Percentiles rank a stretch among this genome's conserved stretches.
Evolutionary conservation across 2,113 vertebrate genomes (phyloP).

Genomic region (Xenopus tropicalis): UCB_Xtro_10.0 CM004449.2:113448001-113448500

Average conservation of each 20-base stretch:
- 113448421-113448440: conserved; percentile 21
- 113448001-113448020: too few species aligned
- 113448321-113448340: conserved; percentile 17
- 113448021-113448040: too few species aligned
- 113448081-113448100: conserved; percentile 13
- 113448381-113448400: conserved; percentile 18
- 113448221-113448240: conserved; percentile 31
- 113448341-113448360: conserved; percentile 22
- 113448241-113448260: conserved; percentile 45
- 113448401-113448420: conserved; percentile 13
- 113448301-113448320: conserved; percentile 22
- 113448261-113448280: conserved; percentile 44
- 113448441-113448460: conserved; percentile 41
- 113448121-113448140: conserved; percentile 34
- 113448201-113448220: conserved; percentile 37
- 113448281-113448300: conserved; percentile 38
- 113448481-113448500: conserved; percentile 15
- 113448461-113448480: conserved; percentile 17
- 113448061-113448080: background rate
- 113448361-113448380: conserved; percentile 41
- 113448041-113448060: too few species aligned
- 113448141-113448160: conserved; percentile 32
- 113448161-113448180: conserved; percentile 31
- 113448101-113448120: conserved; percentile 27
- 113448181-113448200: conserved; percentile 41